A percentile compares a stretch with the other conserved stretches of the same genome.
These are phyloP conservation scores for Agrotis segetum DNA, from an alignment of 2,888 invertebrate genomes.

Conservation along the genomic window DNA sequence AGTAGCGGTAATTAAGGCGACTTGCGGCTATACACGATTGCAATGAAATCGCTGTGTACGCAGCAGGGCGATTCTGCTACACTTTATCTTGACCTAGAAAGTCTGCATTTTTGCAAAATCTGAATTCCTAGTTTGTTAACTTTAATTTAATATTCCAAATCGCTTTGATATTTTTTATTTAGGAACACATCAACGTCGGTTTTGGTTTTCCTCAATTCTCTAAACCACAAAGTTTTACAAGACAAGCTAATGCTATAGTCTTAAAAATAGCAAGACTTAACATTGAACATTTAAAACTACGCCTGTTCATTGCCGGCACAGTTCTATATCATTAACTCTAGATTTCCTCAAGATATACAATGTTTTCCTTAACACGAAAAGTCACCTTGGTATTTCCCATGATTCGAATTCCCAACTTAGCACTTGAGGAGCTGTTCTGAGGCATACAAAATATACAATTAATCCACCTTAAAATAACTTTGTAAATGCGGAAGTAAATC, in stretches of 20 bases:
- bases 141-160: not conserved
- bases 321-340: not conserved
- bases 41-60: slow-evolving; percentile 51
- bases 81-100: slow-evolving; percentile 45
- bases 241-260: not conserved
- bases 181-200: too few relatives aligned
- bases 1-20: slow-evolving; percentile 60
- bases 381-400: slow-evolving; percentile 10
- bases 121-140: not conserved
- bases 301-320: not conserved
- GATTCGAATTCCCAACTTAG: not conserved
- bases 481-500: not conserved
- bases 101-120: slow-evolving; percentile 9
- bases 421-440: not conserved
- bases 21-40: slow-evolving; percentile 46
- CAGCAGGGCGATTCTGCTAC: slow-evolving; percentile 50
- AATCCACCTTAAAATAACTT: not conserved
- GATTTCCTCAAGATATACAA: slow-evolving; percentile 14
- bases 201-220: not conserved
- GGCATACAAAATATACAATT: not conserved
- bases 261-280: slow-evolving; percentile 12
- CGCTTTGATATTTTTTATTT: too few relatives aligned
- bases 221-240: not conserved
- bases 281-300: slow-evolving; percentile 7
- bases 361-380: slow-evolving; percentile 22